Evolutionary conservation across 2,113 vertebrate species (phyloP).

Genomic region (Acanthochromis polyacanthus): DNA sequence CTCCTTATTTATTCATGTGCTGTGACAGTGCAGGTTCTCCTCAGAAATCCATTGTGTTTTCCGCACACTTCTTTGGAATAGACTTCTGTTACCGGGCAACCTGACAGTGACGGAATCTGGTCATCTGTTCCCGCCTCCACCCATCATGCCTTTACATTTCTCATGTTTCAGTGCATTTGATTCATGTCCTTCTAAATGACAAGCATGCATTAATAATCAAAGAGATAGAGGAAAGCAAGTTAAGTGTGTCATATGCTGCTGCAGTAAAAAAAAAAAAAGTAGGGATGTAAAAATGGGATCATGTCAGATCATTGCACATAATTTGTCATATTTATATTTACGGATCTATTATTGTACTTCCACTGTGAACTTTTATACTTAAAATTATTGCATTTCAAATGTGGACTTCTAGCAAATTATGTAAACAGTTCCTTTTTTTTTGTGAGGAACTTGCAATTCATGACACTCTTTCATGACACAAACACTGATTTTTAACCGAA

Average conservation of each 20-base stretch:
- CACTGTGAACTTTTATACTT: neutral
- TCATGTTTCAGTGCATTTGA: conserved; percentile 62
- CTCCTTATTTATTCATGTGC: conserved; percentile 38
- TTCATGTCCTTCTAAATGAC: conserved; percentile 73
- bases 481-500: conserved; percentile 10
- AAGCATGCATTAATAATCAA: conserved; percentile 59
- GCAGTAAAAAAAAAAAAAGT: neutral
- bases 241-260: conserved; percentile 20
- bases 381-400: conserved; percentile 14
- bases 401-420: neutral
- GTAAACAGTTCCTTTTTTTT: conserved; percentile 25
- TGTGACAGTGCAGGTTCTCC: conserved; percentile 57
- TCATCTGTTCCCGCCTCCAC: conserved; percentile 78
- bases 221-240: conserved; percentile 30
- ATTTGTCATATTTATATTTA: conserved; percentile 34
- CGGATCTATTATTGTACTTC: conserved; percentile 8
- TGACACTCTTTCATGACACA: neutral
- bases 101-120: conserved; percentile 71
- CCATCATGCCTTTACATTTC: conserved; percentile 68
- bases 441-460: conserved; percentile 2
- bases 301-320: conserved; percentile 14
- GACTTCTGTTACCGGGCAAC: conserved; percentile 80
- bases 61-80: conserved; percentile 53
- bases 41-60: conserved; percentile 68
- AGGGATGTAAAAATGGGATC: conserved; percentile 10